These are phyloP conservation scores for Melanargia galathea DNA, from an alignment of 2,888 invertebrate genomes.

Conservation along the genomic window DNA sequence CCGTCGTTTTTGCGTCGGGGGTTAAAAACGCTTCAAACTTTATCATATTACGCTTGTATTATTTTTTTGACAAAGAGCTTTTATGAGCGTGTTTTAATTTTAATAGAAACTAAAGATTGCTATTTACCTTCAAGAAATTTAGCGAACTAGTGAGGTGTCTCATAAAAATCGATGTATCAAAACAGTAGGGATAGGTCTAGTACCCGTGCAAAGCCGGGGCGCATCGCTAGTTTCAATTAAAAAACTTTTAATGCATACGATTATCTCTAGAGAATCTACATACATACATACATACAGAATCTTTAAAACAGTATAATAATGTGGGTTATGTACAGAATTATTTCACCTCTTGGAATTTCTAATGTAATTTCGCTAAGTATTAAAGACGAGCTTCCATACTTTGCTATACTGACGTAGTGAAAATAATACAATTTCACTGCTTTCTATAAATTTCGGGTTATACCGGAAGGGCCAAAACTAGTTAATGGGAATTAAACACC, in stretches of 20 bases:
- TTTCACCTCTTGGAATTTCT: constrained; percentile 7
- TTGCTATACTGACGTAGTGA: neutral
- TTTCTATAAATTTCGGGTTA: neutral
- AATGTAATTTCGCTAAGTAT: constrained; percentile 2
- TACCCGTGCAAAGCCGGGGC: too few species aligned
- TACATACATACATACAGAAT: neutral
- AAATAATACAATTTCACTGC: neutral
- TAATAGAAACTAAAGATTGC: neutral
- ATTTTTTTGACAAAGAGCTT: constrained; percentile 1
- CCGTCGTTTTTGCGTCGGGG: too few species aligned
- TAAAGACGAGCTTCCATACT: neutral
- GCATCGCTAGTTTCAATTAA: too few species aligned
- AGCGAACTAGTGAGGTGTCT: neutral
- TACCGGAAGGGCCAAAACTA: neutral
- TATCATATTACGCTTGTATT: neutral
- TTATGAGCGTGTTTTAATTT: neutral
- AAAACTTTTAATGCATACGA: neutral
- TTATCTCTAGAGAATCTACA: neutral
- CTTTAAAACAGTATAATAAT: neutral
- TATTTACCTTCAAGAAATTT: neutral
- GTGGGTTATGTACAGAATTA: constrained; percentile 2
- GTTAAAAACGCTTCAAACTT: too few species aligned
- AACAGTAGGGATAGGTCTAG: too few species aligned
- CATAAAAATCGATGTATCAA: too few species aligned
- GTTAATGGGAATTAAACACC: too few species aligned